phyloP scores from a whole-genome alignment of 1,140 invertebrate species.

The Cephus cinctus region DNA sequence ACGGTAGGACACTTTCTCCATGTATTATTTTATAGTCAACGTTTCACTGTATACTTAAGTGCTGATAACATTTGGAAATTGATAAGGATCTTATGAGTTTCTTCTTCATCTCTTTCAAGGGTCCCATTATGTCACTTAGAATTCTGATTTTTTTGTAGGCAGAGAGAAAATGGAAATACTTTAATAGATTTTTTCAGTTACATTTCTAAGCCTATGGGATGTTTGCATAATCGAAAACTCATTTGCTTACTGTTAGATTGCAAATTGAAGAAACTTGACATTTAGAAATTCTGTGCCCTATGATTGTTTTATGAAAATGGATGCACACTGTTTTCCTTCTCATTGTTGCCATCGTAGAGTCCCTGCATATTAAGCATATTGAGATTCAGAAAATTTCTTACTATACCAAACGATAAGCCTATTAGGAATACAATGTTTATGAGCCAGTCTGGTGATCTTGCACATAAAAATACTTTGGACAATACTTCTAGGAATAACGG shows the following conservation, averaged over 20 bases:
- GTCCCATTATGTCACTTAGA: too few relatives aligned
- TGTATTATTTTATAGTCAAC: too few relatives aligned
- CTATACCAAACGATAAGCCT: conserved; percentile 20
- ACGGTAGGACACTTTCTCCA: too few relatives aligned
- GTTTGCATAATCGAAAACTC: neutral
- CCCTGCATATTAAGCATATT: conserved; percentile 27
- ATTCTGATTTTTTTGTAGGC: too few relatives aligned
- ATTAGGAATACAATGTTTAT: conserved; percentile 22
- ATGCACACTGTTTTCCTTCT: conserved; percentile 29
- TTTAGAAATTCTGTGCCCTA: neutral
- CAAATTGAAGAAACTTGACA: neutral
- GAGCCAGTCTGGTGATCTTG: conserved; percentile 23
- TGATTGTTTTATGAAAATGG: conserved; percentile 17
- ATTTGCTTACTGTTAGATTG: neutral
- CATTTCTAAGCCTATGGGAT: too few relatives aligned
- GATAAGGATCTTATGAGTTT: too few relatives aligned
- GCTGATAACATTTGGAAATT: too few relatives aligned
- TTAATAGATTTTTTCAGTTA: too few relatives aligned
- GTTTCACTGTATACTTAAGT: too few relatives aligned
- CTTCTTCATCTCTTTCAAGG: too few relatives aligned
- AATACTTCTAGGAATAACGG: conserved; percentile 29
- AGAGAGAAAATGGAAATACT: too few relatives aligned
- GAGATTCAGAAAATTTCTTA: conserved; percentile 33
- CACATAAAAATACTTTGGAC: conserved; percentile 27
- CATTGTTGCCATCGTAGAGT: neutral